Evolutionary conservation across 2,888 invertebrate genomes (phyloP).

Genomic region (Eupsilia transversa): DNA sequence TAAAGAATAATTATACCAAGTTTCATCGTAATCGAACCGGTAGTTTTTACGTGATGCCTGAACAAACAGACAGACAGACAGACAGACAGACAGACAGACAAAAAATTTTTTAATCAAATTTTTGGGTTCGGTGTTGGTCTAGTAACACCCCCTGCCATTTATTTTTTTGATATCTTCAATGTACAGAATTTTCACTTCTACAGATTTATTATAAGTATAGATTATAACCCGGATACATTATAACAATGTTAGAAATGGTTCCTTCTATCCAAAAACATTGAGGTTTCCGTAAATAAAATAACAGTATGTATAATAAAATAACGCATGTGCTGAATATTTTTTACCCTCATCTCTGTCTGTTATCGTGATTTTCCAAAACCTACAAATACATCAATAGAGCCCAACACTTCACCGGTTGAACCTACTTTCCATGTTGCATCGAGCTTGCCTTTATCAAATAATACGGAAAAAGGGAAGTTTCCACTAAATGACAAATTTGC

Average conservation of each 20-base stretch:
- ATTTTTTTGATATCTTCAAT: no score
- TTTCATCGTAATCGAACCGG: no score
- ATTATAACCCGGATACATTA: not conserved
- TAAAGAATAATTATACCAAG: no score
- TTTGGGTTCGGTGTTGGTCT: no score
- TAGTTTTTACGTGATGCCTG: no score
- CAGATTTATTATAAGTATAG: no score
- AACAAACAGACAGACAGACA: no score
- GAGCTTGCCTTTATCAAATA: slow-evolving; percentile 42
- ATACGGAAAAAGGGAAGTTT: slow-evolving; percentile 31
- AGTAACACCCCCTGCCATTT: no score
- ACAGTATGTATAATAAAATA: no score
- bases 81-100: no score
- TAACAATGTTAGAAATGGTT: not conserved
- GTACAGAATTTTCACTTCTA: no score
- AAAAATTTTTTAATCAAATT: no score
- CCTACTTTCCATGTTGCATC: slow-evolving; percentile 26
- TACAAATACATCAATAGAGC: slow-evolving; percentile 18
- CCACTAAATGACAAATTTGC: slow-evolving; percentile 42
- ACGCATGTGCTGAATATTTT: not conserved
- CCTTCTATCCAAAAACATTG: not conserved
- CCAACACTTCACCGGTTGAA: slow-evolving; percentile 11
- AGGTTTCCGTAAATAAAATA: not conserved
- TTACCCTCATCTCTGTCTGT: not conserved
- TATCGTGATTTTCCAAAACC: slow-evolving; percentile 12